Base-by-base conservation (phyloP, 2,113 vertebrate genomes). In the Crotalus viridis region DNA sequence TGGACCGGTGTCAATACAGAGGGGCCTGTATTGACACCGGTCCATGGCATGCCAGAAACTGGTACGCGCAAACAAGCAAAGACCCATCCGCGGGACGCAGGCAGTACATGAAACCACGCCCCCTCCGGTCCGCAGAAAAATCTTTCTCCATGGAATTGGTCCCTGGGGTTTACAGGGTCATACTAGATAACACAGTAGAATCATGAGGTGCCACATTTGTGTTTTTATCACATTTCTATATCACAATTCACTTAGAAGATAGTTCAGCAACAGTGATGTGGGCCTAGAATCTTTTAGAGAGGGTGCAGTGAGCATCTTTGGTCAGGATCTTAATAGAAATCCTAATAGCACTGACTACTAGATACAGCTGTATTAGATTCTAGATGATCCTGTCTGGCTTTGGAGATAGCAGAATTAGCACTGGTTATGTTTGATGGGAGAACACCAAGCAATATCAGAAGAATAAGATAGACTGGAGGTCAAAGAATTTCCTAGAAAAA, bases 121-220 rank as follows among this genome's bases (percentile, higher is more conserved):
- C 39, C 39, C 39, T 39, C 39, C 39, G 2, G 39, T 39, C 39
- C 39, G 39, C 39, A 39, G 39, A 39, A 39, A 39, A 39, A 39
- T 39, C 39, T 39, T 39, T 39, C 39, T 39, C 39, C 39, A 39
- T 39, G 39, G 39, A 39, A 39, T 39, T 39, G 39, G 39, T 39
- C 39, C 39, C 39, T 39, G 39, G 39, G 39, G 39, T 39, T 2
- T 39, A 39, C 39, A 39, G 39, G 39, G 39, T 2, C 39, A 1
- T 51, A 51, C 48, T 51, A 94, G 28, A 17, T 3, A 74, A 89
- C 86, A 54, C 17, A 12, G 0, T 19, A 85, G 1, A 54, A 74
- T 85, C 92, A 90, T 91, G 94, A 93, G 96, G 95, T 92, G 90
- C 26, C 89, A 91, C 93, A 94, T 91, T 85, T 93, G 88, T 95